Base-by-base conservation (phyloP, 2,797 vertebrate species). In the Echeneis naucrates region DNA sequence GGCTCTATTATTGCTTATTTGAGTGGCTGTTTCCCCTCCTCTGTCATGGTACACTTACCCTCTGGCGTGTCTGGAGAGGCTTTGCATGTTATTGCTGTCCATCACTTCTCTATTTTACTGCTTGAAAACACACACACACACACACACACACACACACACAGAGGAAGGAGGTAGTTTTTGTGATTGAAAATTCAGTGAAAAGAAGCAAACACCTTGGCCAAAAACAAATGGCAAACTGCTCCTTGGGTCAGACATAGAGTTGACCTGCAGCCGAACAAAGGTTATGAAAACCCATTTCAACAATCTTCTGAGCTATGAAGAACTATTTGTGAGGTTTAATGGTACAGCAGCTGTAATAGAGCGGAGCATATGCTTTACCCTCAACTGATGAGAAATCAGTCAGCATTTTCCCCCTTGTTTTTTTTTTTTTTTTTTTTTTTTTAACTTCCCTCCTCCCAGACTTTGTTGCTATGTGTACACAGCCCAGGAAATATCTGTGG, bases 401-500 rank as follows among this genome's bases (percentile, higher is more conserved):
- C 83, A 80, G 80, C 85, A 53, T 42, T 9, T 9, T 9, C 30
- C 30, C 30, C 30, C 30, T 30, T n/a, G n/a, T n/a, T n/a, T n/a
- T n/a, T n/a, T 16, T 38, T 72, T 62, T 30, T 3, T 6, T 62
- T 55, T 30, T 23, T 8, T 7, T 8, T 14, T 8, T 11, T 21
- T n/a, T 17, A 54, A 40, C 10, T 51, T 11, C 13, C 40, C 2
- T 8, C 24, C 38, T 19, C 45, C 14, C 42, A 75, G 52, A 73
- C 62, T 23, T 71, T 59, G 71, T 87, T 86, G 54, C 78, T 70
- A 61, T 80, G 81, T 86, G 74, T 83, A 76, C 74, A 75, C 52
- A 59, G 68, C 14, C 33, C 68, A 86, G 83, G 81, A 89, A 88
- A 88, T 88, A 80, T 87, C 58, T 67, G 32, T 88, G 90, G 87